Evolutionary conservation across 1,140 invertebrate species (phyloP).

Genomic region (Zaprionus taronus): DNA sequence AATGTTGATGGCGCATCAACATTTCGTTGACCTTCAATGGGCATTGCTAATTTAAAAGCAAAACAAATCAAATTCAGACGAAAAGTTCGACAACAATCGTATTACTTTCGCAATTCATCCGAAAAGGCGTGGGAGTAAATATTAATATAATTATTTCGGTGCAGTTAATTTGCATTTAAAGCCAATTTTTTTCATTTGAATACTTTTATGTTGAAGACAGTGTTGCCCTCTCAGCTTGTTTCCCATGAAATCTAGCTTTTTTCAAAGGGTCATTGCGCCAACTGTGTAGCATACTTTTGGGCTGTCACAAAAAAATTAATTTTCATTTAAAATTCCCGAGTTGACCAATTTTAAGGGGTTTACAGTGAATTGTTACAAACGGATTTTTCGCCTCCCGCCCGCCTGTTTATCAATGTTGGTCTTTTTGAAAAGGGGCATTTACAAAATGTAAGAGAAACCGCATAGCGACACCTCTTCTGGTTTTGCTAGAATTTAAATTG

Average conservation of each 20-base stretch:
- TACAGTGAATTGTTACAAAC: no score
- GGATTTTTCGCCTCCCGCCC: no score
- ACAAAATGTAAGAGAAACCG: no score
- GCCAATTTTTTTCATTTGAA: slow-evolving; percentile 4
- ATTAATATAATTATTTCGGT: background rate
- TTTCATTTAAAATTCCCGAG: background rate
- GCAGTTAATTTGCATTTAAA: slow-evolving; percentile 29
- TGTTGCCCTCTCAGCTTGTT: no score
- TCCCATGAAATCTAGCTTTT: no score
- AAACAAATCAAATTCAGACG: slow-evolving; percentile 52
- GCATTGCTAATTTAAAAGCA: slow-evolving; percentile 62
- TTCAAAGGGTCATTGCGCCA: slow-evolving; percentile 1
- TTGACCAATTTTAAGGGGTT: no score
- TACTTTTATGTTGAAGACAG: slow-evolving; percentile 11
- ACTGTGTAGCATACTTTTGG: slow-evolving; percentile 16
- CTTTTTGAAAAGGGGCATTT: no score
- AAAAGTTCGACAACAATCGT: slow-evolving; percentile 17
- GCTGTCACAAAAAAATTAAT: slow-evolving; percentile 1
- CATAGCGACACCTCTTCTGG: no score
- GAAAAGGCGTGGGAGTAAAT: background rate
- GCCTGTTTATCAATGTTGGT: no score
- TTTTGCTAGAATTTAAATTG: slow-evolving; percentile 5
- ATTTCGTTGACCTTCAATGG: slow-evolving; percentile 77
- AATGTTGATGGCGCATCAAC: slow-evolving; percentile 50
- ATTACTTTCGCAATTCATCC: slow-evolving; percentile 20